Conservation (phyloP, 2,113 vertebrate genomes). For the Morphnarchus princeps region DNA sequence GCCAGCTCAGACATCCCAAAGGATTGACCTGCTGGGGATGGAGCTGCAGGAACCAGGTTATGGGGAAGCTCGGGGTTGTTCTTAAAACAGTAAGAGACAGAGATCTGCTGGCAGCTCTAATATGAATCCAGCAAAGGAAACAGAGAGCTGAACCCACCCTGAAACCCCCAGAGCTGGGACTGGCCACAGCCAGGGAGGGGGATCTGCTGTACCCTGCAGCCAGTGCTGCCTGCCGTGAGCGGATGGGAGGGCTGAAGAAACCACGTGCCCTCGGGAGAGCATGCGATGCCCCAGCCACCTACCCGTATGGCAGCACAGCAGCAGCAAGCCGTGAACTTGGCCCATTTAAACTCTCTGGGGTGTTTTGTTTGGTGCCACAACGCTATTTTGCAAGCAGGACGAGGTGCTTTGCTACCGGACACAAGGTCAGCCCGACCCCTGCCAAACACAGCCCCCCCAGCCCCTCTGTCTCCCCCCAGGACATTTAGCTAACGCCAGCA, state of each 20-base stretch:
- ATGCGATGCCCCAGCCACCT: fast-evolving
- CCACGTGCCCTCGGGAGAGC: fast-evolving
- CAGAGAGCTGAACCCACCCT: neutral
- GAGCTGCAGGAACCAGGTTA: neutral
- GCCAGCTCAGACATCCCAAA: neutral
- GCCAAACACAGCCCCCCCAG: neutral
- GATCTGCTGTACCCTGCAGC: fast-evolving
- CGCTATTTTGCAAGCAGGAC: neutral
- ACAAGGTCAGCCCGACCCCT: neutral
- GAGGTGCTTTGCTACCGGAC: neutral
- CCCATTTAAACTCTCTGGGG: neutral
- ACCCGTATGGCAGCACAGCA: fast-evolving
- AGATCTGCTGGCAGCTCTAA: neutral
- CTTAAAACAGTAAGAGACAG: neutral
- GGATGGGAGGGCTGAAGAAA: neutral
- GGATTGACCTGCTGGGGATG: neutral
- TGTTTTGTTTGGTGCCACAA: neutral
- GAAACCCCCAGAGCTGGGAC: neutral
- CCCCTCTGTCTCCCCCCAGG: conserved; percentile 71
- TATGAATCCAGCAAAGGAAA: neutral
- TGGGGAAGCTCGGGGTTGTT: neutral
- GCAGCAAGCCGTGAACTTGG: neutral
- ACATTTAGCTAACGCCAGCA: conserved; percentile 91
- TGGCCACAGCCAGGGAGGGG: neutral
- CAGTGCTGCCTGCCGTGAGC: fast-evolving